Conservation (phyloP, 2,888 invertebrate genomes). For the Pyralis farinalis region DNA sequence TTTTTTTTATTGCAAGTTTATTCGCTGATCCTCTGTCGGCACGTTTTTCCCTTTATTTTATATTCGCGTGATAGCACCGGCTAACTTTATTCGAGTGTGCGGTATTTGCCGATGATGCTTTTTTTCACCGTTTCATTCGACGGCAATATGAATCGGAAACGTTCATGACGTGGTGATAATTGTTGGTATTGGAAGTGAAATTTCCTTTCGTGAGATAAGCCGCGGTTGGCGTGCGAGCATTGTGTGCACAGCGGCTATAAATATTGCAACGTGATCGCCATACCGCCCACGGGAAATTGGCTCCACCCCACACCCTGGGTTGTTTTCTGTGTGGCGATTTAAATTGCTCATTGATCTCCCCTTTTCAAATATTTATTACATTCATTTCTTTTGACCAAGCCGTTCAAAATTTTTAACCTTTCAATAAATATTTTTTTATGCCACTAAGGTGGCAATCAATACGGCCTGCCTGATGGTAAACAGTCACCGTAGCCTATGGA, state of each 20-base stretch:
- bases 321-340: constrained; percentile 9
- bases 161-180: constrained; percentile 1
- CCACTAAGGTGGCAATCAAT: too few relatives aligned
- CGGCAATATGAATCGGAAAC: not conserved
- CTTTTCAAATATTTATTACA: too few relatives aligned
- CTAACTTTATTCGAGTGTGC: constrained; percentile 6
- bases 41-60: constrained; percentile 27
- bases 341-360: not conserved
- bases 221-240: constrained; percentile 38
- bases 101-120: constrained; percentile 1
- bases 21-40: constrained; percentile 32
- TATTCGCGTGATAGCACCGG: constrained; percentile 13
- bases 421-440: too few relatives aligned
- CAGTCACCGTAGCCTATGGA: too few relatives aligned
- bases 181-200: constrained; percentile 14
- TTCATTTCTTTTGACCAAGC: too few relatives aligned
- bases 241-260: constrained; percentile 37
- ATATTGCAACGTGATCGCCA: constrained; percentile 45
- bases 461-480: too few relatives aligned
- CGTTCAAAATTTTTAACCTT: too few relatives aligned
- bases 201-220: constrained; percentile 40
- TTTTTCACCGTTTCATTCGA: not conserved
- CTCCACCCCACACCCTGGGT: constrained; percentile 30
- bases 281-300: constrained; percentile 45
- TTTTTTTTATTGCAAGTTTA: constrained; percentile 39